Conservation (phyloP, 2,113 vertebrate species). For the Tyto alba region DNA sequence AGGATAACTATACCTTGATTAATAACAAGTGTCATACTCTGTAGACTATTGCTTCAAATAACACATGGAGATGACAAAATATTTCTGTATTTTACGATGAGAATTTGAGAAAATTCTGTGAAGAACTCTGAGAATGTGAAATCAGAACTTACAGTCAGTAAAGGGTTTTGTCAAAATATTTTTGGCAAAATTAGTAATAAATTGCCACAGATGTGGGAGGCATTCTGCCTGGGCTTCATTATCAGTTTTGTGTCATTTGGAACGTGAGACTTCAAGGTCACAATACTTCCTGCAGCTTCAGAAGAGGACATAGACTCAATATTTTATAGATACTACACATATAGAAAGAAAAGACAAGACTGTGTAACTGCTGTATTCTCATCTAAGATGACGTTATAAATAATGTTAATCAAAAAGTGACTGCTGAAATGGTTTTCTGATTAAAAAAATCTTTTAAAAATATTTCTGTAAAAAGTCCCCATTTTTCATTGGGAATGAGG, state of each 20-base stretch:
- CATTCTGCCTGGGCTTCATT: neutral
- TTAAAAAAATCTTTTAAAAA: neutral
- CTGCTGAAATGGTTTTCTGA: neutral
- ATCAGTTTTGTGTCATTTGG: neutral
- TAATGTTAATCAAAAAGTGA: neutral
- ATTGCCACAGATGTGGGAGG: neutral
- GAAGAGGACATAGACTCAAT: neutral
- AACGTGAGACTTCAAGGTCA: neutral
- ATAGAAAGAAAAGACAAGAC: neutral
- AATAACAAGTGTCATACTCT: neutral
- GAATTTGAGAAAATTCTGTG: neutral
- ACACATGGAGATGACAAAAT: neutral
- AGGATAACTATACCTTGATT: neutral
- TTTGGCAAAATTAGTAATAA: neutral
- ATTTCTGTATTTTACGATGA: neutral
- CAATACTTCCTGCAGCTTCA: neutral
- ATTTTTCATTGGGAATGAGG: rapidly evolving
- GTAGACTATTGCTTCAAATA: neutral
- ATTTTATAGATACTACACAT: neutral
- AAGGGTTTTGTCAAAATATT: neutral
- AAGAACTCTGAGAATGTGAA: neutral
- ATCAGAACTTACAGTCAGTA: neutral
- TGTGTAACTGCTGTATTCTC: neutral
- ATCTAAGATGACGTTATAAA: neutral
- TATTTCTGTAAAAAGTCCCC: neutral